A percentile compares a stretch with the other conserved stretches of the same genome.
phyloP scores from a whole-genome alignment of 2,113 vertebrate genomes.

The Chaetura pelagica region DNA sequence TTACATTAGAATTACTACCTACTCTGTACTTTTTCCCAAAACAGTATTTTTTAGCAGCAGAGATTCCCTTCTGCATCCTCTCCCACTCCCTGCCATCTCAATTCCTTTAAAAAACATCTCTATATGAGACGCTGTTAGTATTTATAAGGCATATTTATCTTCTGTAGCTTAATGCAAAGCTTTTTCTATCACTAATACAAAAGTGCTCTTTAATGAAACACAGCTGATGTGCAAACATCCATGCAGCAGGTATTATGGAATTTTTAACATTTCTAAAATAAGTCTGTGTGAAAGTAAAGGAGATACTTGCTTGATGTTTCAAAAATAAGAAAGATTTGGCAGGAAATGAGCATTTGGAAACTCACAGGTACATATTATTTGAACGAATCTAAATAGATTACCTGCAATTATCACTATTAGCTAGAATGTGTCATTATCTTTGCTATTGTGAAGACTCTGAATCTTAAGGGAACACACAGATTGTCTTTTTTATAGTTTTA shows the following conservation, averaged over 20 bases:
- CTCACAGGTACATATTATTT: constrained; percentile 17
- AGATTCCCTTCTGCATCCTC: neutral
- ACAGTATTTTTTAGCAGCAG: neutral
- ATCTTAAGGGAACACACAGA: neutral
- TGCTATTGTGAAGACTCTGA: neutral
- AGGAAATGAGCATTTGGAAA: constrained; percentile 4
- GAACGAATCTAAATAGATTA: constrained; percentile 27
- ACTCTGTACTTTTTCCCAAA: neutral
- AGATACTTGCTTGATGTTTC: neutral
- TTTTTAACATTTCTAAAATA: constrained; percentile 45
- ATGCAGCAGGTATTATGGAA: neutral
- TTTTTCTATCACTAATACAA: neutral
- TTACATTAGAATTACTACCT: neutral
- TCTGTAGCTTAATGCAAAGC: neutral
- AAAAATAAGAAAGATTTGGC: constrained; percentile 3
- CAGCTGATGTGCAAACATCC: constrained; percentile 6
- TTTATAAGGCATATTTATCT: neutral
- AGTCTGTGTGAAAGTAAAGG: constrained; percentile 16
- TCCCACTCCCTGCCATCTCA: rapidly evolving
- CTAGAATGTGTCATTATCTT: constrained; percentile 2
- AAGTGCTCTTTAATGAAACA: constrained; percentile 24
- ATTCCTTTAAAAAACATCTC: neutral
- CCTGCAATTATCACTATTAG: neutral
- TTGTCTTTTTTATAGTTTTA: neutral
- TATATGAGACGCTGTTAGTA: neutral